A percentile compares a stretch with the other conserved stretches of the same genome.
phyloP scores from a whole-genome alignment of 2,888 invertebrate genomes.

The Tuberolachnus salignus region DNA sequence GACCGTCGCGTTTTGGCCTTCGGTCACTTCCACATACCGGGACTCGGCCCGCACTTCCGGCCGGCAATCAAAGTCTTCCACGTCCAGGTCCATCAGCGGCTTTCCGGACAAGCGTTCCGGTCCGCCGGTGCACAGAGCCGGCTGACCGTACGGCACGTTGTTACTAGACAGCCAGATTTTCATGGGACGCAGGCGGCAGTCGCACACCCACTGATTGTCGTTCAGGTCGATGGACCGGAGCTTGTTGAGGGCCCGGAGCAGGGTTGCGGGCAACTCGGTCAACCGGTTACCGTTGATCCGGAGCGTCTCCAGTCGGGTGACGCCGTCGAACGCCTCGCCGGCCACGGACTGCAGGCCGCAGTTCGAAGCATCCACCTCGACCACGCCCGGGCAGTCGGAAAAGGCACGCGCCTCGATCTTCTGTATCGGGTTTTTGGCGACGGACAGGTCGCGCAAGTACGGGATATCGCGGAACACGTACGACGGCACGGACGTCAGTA shows the following conservation, averaged over 20 bases:
- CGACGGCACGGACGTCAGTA: slow-evolving; percentile 79
- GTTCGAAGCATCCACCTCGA: slow-evolving; percentile 82
- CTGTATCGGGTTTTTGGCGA: slow-evolving; percentile 82
- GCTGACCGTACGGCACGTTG: slow-evolving; percentile 78
- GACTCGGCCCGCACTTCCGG: slow-evolving; percentile 78
- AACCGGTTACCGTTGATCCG: slow-evolving; percentile 83
- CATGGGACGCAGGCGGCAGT: slow-evolving; percentile 79
- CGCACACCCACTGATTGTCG: slow-evolving; percentile 88
- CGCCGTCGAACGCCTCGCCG: slow-evolving; percentile 76
- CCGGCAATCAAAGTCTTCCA: slow-evolving; percentile 79
- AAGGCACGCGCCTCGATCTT: slow-evolving; percentile 80
- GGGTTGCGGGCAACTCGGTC: slow-evolving; percentile 75
- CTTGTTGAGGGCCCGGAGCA: slow-evolving; percentile 77
- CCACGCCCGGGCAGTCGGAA: slow-evolving; percentile 75
- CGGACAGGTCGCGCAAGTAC: slow-evolving; percentile 78
- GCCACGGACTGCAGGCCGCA: slow-evolving; percentile 81
- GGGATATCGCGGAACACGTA: slow-evolving; percentile 79
- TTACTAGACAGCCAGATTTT: slow-evolving; percentile 82
- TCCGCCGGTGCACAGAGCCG: slow-evolving; percentile 77
- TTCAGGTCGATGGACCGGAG: slow-evolving; percentile 81
- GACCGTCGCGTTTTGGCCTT: slow-evolving; percentile 85
- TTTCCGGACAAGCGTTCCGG: slow-evolving; percentile 74
- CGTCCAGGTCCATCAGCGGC: slow-evolving; percentile 72
- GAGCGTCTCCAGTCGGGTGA: slow-evolving; percentile 76
- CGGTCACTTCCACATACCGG: slow-evolving; percentile 77